Base-by-base conservation (phyloP, 2,888 invertebrate genomes). In the Heliconius erato region DNA sequence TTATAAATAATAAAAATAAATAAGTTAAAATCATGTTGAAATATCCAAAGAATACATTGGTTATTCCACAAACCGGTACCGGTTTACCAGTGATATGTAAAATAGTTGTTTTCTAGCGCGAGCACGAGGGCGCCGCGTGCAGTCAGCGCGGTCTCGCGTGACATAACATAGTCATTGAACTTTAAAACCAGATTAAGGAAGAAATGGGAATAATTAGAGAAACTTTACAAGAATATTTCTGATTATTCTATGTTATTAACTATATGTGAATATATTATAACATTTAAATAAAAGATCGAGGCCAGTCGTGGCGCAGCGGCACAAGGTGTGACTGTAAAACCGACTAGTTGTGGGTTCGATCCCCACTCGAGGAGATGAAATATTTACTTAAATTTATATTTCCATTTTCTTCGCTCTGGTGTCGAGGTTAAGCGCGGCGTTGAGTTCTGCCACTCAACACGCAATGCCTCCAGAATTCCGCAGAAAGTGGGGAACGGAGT, bases 121-220 rank as follows among this genome's bases (percentile, higher is more conserved):
- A 79, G 26, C 89, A 90, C 87, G 89, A 88, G 88, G 82, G 68
- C 85, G 40, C 84, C 84, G 85, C 87, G 86, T 85, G 85, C 74
- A 69, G 67, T 49, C 79, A 67, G 19, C 68, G 28, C 12, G 28
- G 28, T 71, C 77, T 71, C 71, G 77, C 71, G 74, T 74, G 72
- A 82, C 72, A 72, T 67, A 59, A 80, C n/a, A 54, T 80, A 84
- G 85, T 83, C 84, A 84, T 79, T 83, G 83, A 85, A 84, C 83
- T 82, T 77, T 77, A 69, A 77, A 81, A 71, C 71, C n/a, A 44
- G 69, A 77, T 74, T 32, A 54, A 59, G 28, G 74, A 76, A 76
- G 63, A 59, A 32, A 35, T 76, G 28, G 9, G 1, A 49, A 49
- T 49, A 72, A 49, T 72, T 72, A 63, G 76, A 76, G 14, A 63